Percentiles rank a stretch among this genome's conserved stretches.
Conservation (phyloP, 2,113 vertebrate genomes). For the Ctenomys sociabilis region DNA sequence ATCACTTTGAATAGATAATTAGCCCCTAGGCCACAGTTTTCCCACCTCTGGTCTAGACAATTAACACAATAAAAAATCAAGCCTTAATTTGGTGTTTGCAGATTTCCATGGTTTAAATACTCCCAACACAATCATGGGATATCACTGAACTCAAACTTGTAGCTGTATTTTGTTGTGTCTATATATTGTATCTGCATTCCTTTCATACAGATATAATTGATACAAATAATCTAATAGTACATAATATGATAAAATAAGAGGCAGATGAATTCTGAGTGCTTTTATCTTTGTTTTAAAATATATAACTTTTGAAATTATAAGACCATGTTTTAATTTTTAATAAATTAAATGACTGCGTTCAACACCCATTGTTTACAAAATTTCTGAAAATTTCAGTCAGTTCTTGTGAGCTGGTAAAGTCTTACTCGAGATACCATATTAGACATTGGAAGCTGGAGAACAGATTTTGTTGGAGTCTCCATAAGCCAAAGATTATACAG, state of each 20-base stretch:
- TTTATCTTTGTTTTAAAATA: conserved; percentile 59
- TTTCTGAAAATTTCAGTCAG: background rate
- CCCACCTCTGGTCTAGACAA: background rate
- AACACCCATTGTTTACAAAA: background rate
- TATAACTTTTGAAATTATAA: conserved; percentile 6
- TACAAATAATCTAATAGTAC: background rate
- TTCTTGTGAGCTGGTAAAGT: background rate
- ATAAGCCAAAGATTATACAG: background rate
- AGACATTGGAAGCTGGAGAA: background rate
- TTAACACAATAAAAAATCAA: conserved; percentile 35
- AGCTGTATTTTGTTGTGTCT: background rate
- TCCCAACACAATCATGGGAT: background rate
- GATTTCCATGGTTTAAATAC: background rate
- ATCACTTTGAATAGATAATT: conserved; percentile 8
- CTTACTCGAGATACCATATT: background rate
- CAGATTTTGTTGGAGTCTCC: background rate
- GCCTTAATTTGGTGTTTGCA: background rate
- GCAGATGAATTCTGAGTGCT: conserved; percentile 12
- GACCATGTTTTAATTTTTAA: conserved; percentile 47
- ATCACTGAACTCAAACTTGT: background rate
- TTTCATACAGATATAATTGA: background rate
- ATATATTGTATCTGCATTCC: background rate
- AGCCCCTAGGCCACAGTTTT: background rate
- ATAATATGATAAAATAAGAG: conserved; percentile 39
- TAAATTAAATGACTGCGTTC: conserved; percentile 9